Evolutionary conservation across 2,113 vertebrate genomes (phyloP).

Genomic region (Campylomormyrus numenius): DNA sequence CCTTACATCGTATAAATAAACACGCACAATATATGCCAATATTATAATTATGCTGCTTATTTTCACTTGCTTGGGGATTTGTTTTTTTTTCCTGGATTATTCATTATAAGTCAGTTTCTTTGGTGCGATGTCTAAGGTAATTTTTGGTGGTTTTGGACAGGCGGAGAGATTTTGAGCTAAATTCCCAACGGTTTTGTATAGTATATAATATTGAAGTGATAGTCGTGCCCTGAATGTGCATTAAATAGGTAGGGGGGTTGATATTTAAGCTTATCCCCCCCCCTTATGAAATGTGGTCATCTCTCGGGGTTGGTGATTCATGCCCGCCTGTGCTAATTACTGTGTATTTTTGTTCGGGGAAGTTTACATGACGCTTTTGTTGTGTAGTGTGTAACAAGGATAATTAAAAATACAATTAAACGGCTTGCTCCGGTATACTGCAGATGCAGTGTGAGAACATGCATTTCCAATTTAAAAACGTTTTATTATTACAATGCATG

Average conservation of each 20-base stretch:
- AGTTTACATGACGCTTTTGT: constrained; percentile 27
- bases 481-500: background rate
- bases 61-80: constrained; percentile 55
- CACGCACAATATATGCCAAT: constrained; percentile 29
- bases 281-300: background rate
- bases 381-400: constrained; percentile 36
- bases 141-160: background rate
- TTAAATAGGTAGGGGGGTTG: background rate
- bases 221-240: background rate
- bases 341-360: constrained; percentile 23
- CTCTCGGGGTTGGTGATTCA: background rate
- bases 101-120: constrained; percentile 37
- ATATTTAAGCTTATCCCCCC: background rate
- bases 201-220: background rate
- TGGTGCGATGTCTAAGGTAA: background rate
- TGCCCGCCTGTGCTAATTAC: background rate
- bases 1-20: constrained; percentile 65
- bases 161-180: background rate
- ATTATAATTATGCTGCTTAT: constrained; percentile 60
- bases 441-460: constrained; percentile 39
- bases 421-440: constrained; percentile 33
- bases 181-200: background rate
- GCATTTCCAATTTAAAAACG: constrained; percentile 46
- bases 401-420: constrained; percentile 33
- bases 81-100: constrained; percentile 39